Evolutionary conservation across 2,888 invertebrate genomes (phyloP), one percentile per base, ranked within the genome.

Genomic region (Cephalotes varians): DNA sequence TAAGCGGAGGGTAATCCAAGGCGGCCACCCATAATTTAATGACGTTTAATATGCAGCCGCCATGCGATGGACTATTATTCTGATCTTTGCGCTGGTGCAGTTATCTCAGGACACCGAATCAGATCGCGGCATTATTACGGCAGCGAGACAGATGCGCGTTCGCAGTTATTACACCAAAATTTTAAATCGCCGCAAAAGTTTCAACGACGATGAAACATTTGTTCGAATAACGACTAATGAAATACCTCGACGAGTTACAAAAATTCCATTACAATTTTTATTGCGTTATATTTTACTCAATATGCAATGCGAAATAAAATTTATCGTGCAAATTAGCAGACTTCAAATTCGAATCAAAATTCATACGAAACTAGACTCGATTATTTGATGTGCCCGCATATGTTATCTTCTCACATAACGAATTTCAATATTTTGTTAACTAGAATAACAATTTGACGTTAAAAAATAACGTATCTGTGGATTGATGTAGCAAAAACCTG

Each of bases 21-120:
- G 81, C 86, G 84, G 87, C 86, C 84, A 81, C 77, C 85, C 82
- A 87, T 91, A 91, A 92, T 91, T 92, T 88, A 89, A 91, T 87
- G 88, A 89, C 87, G 86, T 89, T 91, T 90, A 92, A 92, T 92
- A 91, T 90, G 89, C 90, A 89, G 83, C 80, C 65, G 82, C 82
- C 72, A 64, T 79, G 49, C 69, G 74, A 80, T 81, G 77, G 77
- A 82, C 83, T 83, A 77, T 87, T 87, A 87, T 87, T 86, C 87
- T 86, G 86, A 89, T 85, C 88, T 87, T 85, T 86, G 67, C 83
- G 37, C 47, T 12, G 12, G 31, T 21, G 69, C 56, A 69, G 44
- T 56, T 69, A 56, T 79, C 56, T 44, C 44, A 18, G 10, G 3
- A 12, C 1, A 9, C 31, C 18, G 40, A 69, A 69, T 69, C 44